These are phyloP conservation scores for Melanotaenia parkinsoni DNA, from an alignment of 2,797 vertebrate species.

Conservation along the genomic window DNA sequence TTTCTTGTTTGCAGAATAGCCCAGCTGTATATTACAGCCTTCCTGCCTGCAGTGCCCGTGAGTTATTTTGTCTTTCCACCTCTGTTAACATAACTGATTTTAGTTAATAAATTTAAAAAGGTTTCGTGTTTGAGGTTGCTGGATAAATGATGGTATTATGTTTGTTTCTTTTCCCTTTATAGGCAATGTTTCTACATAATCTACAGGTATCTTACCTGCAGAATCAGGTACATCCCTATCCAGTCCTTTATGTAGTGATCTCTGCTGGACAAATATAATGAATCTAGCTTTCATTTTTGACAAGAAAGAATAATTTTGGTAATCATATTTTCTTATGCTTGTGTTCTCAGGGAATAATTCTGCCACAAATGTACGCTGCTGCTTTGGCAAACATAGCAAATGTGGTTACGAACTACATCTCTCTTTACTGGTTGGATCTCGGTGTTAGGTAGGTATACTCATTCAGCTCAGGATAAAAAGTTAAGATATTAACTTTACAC, in stretches of 20 bases:
- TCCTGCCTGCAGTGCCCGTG: slow-evolving; percentile 84
- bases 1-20: slow-evolving; percentile 87
- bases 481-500: neutral
- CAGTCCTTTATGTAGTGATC: neutral
- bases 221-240: slow-evolving; percentile 82
- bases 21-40: slow-evolving; percentile 90
- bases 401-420: slow-evolving; percentile 84
- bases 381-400: slow-evolving; percentile 88
- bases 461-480: neutral
- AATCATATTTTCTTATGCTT: slow-evolving; percentile 21
- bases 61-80: slow-evolving; percentile 63
- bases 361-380: slow-evolving; percentile 88
- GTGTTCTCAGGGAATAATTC: slow-evolving; percentile 87
- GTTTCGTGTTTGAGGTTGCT: neutral
- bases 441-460: slow-evolving; percentile 86
- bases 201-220: slow-evolving; percentile 88
- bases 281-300: neutral
- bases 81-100: neutral
- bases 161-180: neutral
- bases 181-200: slow-evolving; percentile 88
- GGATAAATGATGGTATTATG: neutral
- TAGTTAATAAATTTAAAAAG: neutral
- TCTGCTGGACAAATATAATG: neutral
- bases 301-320: neutral
- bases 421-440: slow-evolving; percentile 86